phyloP scores from a whole-genome alignment of 2,797 vertebrate species.

The Cottoperca gobio region DNA sequence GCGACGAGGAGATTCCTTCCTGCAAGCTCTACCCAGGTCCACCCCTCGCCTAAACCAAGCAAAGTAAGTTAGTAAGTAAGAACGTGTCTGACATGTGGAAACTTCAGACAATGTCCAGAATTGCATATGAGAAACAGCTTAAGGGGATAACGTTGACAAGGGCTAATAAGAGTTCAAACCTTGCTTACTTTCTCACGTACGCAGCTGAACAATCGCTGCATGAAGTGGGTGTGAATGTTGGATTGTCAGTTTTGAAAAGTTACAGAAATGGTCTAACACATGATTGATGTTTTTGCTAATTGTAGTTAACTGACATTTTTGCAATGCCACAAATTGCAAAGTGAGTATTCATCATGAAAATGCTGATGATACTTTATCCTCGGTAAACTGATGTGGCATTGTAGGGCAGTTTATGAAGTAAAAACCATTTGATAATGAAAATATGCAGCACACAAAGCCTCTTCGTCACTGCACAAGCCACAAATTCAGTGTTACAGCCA shows the following conservation, averaged over 20 bases:
- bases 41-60: too few species aligned
- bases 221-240: neutral
- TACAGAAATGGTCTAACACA: neutral
- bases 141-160: too few species aligned
- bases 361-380: neutral
- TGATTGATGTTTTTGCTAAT: neutral
- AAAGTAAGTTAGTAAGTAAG: too few species aligned
- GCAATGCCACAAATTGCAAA: neutral
- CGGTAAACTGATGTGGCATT: neutral
- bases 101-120: too few species aligned
- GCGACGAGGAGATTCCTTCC: too few species aligned
- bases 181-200: neutral
- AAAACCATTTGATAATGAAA: constrained; percentile 43
- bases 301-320: neutral
- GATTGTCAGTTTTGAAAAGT: neutral
- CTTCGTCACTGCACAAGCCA: constrained; percentile 44
- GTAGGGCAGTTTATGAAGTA: constrained; percentile 13
- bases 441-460: constrained; percentile 31
- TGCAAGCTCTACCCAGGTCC: too few species aligned
- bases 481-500: constrained; percentile 48
- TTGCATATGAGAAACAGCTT: too few species aligned
- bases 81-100: too few species aligned
- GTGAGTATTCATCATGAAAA: neutral
- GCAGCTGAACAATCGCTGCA: neutral
- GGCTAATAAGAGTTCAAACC: neutral